Evolutionary conservation across 2,888 invertebrate genomes (phyloP), one percentile per base, ranked within the genome.

Genomic region (Parascotia fuliginaria): DNA sequence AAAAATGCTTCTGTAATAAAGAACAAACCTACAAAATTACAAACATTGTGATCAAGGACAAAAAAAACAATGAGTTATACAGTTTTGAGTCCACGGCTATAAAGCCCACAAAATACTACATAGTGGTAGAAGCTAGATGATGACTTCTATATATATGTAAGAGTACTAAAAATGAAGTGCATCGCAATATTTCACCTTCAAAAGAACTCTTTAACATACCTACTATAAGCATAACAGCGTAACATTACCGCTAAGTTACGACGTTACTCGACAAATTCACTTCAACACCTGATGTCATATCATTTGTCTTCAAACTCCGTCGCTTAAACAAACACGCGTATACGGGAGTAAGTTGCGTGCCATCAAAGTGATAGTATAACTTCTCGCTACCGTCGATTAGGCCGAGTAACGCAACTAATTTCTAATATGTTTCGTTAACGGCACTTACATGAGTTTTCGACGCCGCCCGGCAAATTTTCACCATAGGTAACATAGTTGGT

Each of bases 361-460:
- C 76, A 82, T 85, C 79, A 83, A 83, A 81, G 75, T 81, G 82
- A 83, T 85, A 81, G 78, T 69, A 65, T 67, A 86, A 88, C 79
- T 87, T 81, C 56, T 60, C 65, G 68, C 76, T 77, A 71, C 66
- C 70, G 78, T 83, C 84, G 85, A 86, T 89, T 84, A 85, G 74
- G 71, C 81, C 77, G 77, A 83, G 81, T 83, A 85, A 84, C 78
- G 77, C 74, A 81, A 87, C 87, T 83, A 87, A 88, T 89, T 84
- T 86, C 84, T 85, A 86, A 86, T 89, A 86, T 85, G 81, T 88
- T 87, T 80, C 82, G 85, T 83, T 85, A 89, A 84, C 83, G 81
- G 83, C 85, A 87, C 82, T 88, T 86, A 76, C 77, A 77, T 76
- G 77, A 84, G 85, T 85, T 83, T 63, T 65, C 65, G 57, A 65